Evolutionary conservation across 2,113 vertebrate species (phyloP), one percentile per base, ranked within the genome.

Genomic region (Chinchilla lanigera): DNA sequence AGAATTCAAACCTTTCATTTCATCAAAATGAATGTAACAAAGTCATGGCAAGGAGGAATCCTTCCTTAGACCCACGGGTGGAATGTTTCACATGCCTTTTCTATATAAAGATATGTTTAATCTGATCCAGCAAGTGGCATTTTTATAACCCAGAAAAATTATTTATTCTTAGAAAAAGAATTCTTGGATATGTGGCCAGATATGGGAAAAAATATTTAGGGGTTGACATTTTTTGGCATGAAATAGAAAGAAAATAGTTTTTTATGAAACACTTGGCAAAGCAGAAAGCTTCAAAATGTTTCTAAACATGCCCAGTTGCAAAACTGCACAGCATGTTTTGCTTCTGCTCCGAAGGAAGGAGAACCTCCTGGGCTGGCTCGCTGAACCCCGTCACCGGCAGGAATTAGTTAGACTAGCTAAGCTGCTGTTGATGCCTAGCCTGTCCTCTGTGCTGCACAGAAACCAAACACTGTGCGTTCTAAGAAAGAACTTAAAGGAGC

Each of bases 31-130:
- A 91, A 88, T 89, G 97, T 96, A 58, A 88, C 47, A 96, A 60
- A 35, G 96, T 98, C 82, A 63, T 61, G 95, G 89, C 84, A 96
- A 92, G 86, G n/a, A 96, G 89, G 71, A 69, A 93, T 97, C 81
- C 50, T 47, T 78, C 84, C 94, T 96, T 95, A 54, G 92, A 96
- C 19, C 60, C 12, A 67, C 60, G 38, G 87, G 52, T 78, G 83
- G 89, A 33, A 80, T 69, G 78, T 94, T 98, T 98, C 94, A 90
- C 5, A 98, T 98, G 80, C 93, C 97, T 98, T 98, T 98, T 96
- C 98, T 99, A 98, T 98, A 98, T 98, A 98, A 98, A 98, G 98
- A 97, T 97, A 96, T 93, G 90, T 94, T 97, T 90, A 96, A 20
- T 30, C 97, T 98, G 90, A 87, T 88, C 97, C 82, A 91, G 65